Conservation (phyloP, 2,113 vertebrate genomes). For the Emydura subglobosa region DNA sequence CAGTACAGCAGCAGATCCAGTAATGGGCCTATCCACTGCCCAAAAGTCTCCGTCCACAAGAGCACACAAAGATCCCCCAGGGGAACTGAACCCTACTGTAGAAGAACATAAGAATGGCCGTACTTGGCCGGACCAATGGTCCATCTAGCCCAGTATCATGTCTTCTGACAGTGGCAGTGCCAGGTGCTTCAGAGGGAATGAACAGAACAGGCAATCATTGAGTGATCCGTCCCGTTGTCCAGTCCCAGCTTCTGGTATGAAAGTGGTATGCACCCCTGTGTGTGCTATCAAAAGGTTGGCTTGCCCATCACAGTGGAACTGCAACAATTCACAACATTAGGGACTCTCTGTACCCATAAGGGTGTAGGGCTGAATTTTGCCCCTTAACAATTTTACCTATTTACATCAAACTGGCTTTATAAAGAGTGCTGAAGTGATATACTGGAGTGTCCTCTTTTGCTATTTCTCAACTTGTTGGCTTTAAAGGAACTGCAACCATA, state of each 20-base stretch:
- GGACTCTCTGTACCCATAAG: background rate
- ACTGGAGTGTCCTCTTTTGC: background rate
- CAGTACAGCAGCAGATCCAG: background rate
- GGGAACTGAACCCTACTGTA: accelerated
- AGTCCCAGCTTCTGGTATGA: background rate
- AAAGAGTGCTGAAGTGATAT: background rate
- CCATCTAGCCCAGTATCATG: background rate
- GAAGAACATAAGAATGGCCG: background rate
- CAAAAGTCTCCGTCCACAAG: background rate
- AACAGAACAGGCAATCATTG: background rate
- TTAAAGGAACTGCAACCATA: background rate
- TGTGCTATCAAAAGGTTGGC: background rate
- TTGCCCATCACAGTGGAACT: background rate
- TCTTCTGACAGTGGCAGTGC: background rate
- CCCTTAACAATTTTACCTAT: background rate
- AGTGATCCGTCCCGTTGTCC: background rate
- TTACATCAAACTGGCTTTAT: background rate
- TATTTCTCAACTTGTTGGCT: background rate
- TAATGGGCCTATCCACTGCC: background rate
- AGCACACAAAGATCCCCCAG: background rate
- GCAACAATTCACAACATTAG: background rate
- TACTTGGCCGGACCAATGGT: background rate
- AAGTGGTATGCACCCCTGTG: background rate
- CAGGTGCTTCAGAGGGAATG: background rate
- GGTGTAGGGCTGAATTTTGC: background rate